Conservation (phyloP, 2,797 vertebrate genomes). For the Prunella strophiata region DNA sequence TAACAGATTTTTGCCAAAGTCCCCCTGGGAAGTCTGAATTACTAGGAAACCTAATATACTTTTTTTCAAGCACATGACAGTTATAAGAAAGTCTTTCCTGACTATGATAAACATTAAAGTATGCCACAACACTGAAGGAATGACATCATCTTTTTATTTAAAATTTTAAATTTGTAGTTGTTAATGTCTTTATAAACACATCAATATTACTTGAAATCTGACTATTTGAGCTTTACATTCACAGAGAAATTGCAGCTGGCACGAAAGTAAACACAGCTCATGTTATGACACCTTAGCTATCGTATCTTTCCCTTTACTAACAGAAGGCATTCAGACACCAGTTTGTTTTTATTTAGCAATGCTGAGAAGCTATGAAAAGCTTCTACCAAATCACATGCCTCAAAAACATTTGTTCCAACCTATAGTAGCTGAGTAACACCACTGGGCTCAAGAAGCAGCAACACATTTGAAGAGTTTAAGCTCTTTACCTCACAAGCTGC, state of each 20-base stretch:
- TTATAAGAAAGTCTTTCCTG: background rate
- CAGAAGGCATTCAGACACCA: background rate
- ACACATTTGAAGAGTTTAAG: background rate
- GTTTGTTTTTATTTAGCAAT: background rate
- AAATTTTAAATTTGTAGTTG: background rate
- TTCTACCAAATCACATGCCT: background rate
- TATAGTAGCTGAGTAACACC: background rate
- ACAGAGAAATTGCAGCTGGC: background rate
- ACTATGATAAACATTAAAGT: background rate
- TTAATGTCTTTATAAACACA: background rate
- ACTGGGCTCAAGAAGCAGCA: background rate
- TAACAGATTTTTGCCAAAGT: background rate
- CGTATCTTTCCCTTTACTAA: background rate
- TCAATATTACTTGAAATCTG: background rate
- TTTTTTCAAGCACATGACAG: background rate
- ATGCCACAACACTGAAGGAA: background rate
- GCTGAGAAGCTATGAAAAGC: background rate
- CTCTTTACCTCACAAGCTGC: background rate
- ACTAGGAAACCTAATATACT: background rate
- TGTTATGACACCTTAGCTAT: background rate
- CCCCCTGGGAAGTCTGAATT: background rate
- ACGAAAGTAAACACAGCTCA: background rate
- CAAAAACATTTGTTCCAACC: background rate
- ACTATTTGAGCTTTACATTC: background rate
- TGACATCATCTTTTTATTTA: background rate